A percentile compares a stretch with the other conserved stretches of the same genome.
Conservation (phyloP, 2,113 vertebrate species). For the Vulpes lagopus region DNA sequence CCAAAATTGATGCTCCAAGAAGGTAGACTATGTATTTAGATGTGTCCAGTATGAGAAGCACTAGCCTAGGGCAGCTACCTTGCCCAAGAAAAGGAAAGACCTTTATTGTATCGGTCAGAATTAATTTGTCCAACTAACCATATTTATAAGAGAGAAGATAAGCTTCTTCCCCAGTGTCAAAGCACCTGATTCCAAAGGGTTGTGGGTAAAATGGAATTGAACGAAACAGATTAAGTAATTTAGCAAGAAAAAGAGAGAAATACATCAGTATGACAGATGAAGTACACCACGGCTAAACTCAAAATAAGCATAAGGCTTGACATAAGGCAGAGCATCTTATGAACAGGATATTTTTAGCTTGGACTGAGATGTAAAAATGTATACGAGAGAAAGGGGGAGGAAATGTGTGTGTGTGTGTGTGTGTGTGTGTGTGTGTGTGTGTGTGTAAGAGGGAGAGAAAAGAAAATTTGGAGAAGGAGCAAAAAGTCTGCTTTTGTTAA, state of each 20-base stretch:
- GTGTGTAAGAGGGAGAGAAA: neutral
- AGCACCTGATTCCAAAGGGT: neutral
- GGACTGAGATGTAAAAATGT: neutral
- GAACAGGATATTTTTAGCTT: slow-evolving; percentile 40
- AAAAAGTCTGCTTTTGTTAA: neutral
- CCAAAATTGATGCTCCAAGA: neutral
- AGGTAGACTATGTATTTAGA: neutral
- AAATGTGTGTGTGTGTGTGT: neutral
- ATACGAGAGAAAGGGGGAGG: neutral
- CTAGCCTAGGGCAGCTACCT: neutral
- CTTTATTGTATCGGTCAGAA: neutral
- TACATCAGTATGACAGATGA: neutral
- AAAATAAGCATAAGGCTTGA: slow-evolving; percentile 23
- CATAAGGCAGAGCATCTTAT: slow-evolving; percentile 14
- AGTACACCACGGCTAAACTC: neutral
- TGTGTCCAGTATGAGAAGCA: neutral
- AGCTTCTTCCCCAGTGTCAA: neutral
- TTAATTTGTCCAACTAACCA: neutral
- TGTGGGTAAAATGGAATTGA: neutral
- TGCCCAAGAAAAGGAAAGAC: neutral
- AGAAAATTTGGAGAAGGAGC: neutral
- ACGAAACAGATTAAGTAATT: neutral
- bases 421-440: neutral
- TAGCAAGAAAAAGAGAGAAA: slow-evolving; percentile 37
- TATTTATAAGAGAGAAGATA: slow-evolving; percentile 30